These are phyloP conservation scores for Dinoponera quadriceps DNA, from an alignment of 1,140 invertebrate genomes.

Conservation along the genomic window DNA sequence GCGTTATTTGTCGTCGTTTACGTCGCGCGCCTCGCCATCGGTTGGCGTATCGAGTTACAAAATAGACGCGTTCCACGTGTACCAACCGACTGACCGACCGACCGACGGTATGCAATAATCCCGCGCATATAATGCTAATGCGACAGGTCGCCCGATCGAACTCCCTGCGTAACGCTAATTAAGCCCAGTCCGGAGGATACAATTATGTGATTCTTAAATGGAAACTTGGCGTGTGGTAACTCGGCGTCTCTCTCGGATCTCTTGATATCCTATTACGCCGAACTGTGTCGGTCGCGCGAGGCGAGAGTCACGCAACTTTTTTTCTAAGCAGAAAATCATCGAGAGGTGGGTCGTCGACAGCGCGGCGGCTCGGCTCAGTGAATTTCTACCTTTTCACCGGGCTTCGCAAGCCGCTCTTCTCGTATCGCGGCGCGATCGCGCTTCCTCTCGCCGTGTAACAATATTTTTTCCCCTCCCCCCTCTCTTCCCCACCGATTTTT, in stretches of 20 bases:
- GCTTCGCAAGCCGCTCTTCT: background rate
- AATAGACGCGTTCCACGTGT: background rate
- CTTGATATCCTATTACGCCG: slow-evolving; percentile 53
- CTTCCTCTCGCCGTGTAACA: background rate
- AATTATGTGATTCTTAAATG: slow-evolving; percentile 56
- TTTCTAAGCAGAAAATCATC: slow-evolving; percentile 22
- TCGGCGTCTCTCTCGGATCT: slow-evolving; percentile 37
- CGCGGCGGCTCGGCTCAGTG: background rate
- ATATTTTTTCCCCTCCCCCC: background rate
- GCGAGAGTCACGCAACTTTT: slow-evolving; percentile 51
- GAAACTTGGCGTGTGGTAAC: slow-evolving; percentile 49
- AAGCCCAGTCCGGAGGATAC: slow-evolving; percentile 25
- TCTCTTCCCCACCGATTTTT: too few species aligned
- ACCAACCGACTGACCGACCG: background rate
- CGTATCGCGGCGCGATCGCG: background rate
- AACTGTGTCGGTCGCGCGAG: slow-evolving; percentile 37
- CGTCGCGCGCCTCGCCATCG: background rate
- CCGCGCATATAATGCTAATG: slow-evolving; percentile 41
- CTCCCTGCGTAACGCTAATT: slow-evolving; percentile 36
- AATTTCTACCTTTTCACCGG: slow-evolving; percentile 23
- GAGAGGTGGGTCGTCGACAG: background rate
- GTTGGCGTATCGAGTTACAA: background rate
- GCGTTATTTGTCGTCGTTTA: background rate
- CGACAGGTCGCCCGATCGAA: slow-evolving; percentile 22
- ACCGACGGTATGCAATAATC: slow-evolving; percentile 22